phyloP scores from a whole-genome alignment of 2,113 vertebrate species.

The Tursiops truncatus region DNA sequence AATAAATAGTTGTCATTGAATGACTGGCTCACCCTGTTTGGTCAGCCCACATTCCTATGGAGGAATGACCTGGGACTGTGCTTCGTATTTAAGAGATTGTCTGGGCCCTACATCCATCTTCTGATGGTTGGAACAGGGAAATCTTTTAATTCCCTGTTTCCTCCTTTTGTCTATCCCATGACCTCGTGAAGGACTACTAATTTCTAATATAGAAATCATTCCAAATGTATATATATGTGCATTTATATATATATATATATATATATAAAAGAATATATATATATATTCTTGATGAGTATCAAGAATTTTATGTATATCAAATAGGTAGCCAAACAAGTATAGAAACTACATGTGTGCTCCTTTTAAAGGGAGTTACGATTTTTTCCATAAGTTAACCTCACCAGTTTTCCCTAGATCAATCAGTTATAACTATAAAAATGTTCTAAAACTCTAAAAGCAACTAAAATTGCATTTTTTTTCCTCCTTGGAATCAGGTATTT shows the following conservation, averaged over 20 bases:
- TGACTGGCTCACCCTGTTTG: background rate
- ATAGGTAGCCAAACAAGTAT: background rate
- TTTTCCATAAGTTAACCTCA: background rate
- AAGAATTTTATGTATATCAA: background rate
- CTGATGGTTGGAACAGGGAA: background rate
- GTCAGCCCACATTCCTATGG: background rate
- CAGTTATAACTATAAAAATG: background rate
- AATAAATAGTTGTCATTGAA: background rate
- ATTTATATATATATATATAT: background rate
- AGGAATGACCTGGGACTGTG: background rate
- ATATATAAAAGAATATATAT: background rate
- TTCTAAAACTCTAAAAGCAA: background rate
- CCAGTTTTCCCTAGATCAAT: background rate
- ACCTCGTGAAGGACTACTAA: background rate
- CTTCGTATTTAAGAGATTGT: background rate
- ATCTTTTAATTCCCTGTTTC: background rate
- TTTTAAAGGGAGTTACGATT: background rate
- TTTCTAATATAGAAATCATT: background rate
- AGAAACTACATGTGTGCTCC: background rate
- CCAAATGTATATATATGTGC: background rate
- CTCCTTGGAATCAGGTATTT: conserved; percentile 91
- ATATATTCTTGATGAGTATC: background rate
- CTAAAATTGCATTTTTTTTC: background rate
- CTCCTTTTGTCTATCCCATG: background rate
- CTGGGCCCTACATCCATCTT: background rate